These are phyloP conservation scores for Gadopsis bispinosus DNA, from an alignment of 2,797 vertebrate genomes.

Conservation along the genomic window DNA sequence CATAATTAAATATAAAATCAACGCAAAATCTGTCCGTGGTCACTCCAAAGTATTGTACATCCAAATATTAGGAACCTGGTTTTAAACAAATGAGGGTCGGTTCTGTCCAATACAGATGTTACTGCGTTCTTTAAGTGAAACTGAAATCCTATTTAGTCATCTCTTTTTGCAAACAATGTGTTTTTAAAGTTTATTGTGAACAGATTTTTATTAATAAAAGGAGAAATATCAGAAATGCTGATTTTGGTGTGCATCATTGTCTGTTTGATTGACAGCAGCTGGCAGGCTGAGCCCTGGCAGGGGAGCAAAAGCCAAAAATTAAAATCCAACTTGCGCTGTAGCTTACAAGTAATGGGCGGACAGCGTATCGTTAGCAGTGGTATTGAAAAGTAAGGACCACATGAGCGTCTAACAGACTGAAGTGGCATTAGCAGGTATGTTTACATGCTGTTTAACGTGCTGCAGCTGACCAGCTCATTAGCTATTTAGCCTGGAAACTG, in stretches of 20 bases:
- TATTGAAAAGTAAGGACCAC: background rate
- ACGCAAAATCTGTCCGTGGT: background rate
- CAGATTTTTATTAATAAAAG: conserved; percentile 1
- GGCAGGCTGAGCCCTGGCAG: conserved; percentile 24
- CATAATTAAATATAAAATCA: background rate
- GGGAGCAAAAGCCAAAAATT: conserved; percentile 15
- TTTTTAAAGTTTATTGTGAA: background rate
- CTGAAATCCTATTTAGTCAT: background rate
- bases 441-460: conserved; percentile 18
- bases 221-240: conserved; percentile 3
- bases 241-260: conserved; percentile 22
- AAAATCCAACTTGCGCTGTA: conserved; percentile 7
- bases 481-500: conserved; percentile 2
- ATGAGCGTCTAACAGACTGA: conserved; percentile 11
- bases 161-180: background rate
- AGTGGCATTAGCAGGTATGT: conserved; percentile 1
- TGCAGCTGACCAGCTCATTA: background rate
- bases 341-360: conserved; percentile 11
- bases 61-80: background rate
- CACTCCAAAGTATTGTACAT: background rate
- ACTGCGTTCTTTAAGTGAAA: background rate
- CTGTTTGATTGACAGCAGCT: conserved; percentile 36
- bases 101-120: background rate
- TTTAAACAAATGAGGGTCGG: conserved; percentile 4
- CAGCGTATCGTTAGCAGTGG: conserved; percentile 1